Conservation (phyloP, 92 coral and sea anemone species). For the Epizoanthus rinbou region DNA sequence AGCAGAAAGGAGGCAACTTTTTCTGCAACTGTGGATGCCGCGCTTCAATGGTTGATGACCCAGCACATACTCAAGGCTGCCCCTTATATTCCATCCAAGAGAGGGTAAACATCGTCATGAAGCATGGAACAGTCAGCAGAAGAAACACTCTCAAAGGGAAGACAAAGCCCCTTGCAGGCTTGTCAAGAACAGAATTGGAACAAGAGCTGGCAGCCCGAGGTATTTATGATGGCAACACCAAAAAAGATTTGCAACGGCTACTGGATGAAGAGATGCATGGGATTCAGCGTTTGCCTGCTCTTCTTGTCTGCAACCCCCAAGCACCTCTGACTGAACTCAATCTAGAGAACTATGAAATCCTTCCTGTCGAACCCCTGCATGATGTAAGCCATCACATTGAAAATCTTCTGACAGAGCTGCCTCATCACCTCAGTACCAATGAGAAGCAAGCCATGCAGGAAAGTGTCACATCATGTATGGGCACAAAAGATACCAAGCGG, state of each 20-base stretch:
- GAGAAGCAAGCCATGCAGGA: conserved; percentile 1
- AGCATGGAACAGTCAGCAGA: conserved; percentile 18
- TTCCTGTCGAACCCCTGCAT: conserved; percentile 20
- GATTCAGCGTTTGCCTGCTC: conserved; percentile 20
- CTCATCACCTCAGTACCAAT: not conserved
- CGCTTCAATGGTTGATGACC: conserved; percentile 12
- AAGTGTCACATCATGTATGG: conserved; percentile 5
- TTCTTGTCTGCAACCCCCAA: conserved; percentile 18
- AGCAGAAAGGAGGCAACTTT: conserved; percentile 53
- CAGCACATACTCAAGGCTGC: conserved; percentile 35
- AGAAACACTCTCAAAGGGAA: not conserved
- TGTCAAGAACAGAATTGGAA: conserved; percentile 29
- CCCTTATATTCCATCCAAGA: conserved; percentile 3
- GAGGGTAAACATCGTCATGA: not conserved
- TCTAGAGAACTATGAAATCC: conserved; percentile 17
- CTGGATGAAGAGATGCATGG: conserved; percentile 17
- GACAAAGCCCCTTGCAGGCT: conserved; percentile 31
- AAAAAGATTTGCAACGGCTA: conserved; percentile 19
- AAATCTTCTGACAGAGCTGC: conserved; percentile 15
- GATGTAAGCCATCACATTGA: conserved; percentile 27
- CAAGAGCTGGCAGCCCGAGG: conserved; percentile 38
- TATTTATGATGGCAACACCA: conserved; percentile 32
- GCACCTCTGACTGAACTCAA: not conserved
- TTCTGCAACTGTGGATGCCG: conserved; percentile 42
- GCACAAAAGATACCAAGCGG: conserved; percentile 52